Evolutionary conservation across 2,797 vertebrate genomes (phyloP), one percentile per base, ranked within the genome.

Genomic region (Nannoperca australis): DNA sequence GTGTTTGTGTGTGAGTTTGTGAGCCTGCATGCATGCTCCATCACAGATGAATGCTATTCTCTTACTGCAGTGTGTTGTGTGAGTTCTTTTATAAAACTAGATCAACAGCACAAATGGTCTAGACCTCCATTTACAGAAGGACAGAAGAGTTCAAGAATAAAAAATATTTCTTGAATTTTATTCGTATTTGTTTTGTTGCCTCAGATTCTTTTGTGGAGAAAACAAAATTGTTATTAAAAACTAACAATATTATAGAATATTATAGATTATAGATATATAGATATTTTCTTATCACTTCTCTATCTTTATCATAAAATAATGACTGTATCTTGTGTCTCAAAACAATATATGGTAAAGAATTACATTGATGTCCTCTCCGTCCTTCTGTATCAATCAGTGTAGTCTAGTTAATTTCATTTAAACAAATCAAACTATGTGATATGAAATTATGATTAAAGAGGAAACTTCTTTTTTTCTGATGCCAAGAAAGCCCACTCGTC

Each of bases 1-100:
- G 70, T 81, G 60, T 83, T n/a, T 75, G 60, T 83, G 24, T 75
- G 68, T 62, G 55, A 7, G 47, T 50, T 34, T 34, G 22, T 53
- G 34, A 76, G 32, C 44, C 7, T 81, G 79, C 44, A 60, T 70
- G 87, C 82, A 89, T 87, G 89, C 56, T 49, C 36, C 64, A 76
- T 82, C 13, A 5, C 66, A 78, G 77, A 76, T 53, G 27, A 73
- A 61, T 5, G 6, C 44, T 61, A 44, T 67, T 58, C 42, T 82
- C 49, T 78, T 68, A 36, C 68, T 59, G 74, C 67, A 36, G 38
- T 66, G 58, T 86, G 73, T 79, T 54, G 75, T 40, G 51, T 40
- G 15, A 50, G 44, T 32, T 34, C 2, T 63, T 74, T 81, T 70
- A 36, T 75, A 2, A 44, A 69, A 56, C 38, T 22, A 67, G 8